phyloP scores from a whole-genome alignment of 2,113 vertebrate species.

The Fulmarus glacialis region DNA sequence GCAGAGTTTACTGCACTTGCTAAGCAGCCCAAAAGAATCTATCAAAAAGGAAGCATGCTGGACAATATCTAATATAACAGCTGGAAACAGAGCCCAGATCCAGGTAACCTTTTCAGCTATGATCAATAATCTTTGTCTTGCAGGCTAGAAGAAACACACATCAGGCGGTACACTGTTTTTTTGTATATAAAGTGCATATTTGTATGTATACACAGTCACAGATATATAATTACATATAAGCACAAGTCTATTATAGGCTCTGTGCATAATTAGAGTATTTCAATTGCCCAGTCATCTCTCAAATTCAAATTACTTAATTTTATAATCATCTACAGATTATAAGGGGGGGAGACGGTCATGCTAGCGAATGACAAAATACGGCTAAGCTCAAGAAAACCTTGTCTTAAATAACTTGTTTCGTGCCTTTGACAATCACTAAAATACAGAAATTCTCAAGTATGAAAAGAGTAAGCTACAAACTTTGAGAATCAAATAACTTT shows the following conservation, averaged over 20 bases:
- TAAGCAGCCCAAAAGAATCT: constrained; percentile 97
- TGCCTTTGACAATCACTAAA: background rate
- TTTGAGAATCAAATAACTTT: background rate
- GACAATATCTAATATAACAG: constrained; percentile 99
- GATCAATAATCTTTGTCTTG: background rate
- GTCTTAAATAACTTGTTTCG: background rate
- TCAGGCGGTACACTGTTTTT: background rate
- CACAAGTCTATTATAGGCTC: background rate
- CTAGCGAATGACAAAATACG: background rate
- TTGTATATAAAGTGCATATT: background rate
- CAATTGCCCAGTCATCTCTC: background rate
- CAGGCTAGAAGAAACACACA: background rate
- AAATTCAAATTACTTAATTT: background rate
- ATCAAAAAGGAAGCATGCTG: constrained; percentile 99
- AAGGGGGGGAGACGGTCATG: background rate
- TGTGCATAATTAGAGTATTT: background rate
- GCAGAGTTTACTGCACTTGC: constrained; percentile 93
- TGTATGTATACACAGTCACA: background rate
- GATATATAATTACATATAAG: background rate
- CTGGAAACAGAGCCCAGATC: constrained; percentile 96
- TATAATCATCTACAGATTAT: background rate
- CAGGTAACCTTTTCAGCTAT: constrained; percentile 81
- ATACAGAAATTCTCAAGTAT: background rate
- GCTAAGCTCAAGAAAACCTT: background rate
- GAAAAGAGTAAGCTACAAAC: background rate